Evolutionary conservation across 2,113 vertebrate species (phyloP), one percentile per base, ranked within the genome.

Genomic region (Circaetus gallicus): DNA sequence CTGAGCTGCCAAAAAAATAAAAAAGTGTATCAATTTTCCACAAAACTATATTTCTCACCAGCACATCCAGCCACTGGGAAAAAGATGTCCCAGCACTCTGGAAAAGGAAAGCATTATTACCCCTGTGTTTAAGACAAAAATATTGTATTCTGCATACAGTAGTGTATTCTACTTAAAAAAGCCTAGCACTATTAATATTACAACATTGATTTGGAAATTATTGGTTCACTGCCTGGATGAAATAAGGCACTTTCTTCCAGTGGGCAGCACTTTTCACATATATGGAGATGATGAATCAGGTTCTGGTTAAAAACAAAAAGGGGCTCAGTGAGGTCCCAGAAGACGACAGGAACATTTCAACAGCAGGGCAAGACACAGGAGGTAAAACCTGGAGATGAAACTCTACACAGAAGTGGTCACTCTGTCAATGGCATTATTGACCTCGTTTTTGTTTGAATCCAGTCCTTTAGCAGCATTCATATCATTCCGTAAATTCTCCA

Each of bases 391-490:
- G 96, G 98, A 99, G 98, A 98, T 96, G 98, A 98, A 97, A 93
- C 50, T 97, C 99, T 99, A 99, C 98, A 99, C 99, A 34, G 99
- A 99, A 86, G 99, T 99, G 98, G 99, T 99, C 98, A 99, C 98
- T 98, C 98, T 99, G 98, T 99, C 99, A 97, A 98, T 95, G 98
- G 99, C 97, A 43, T 99, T 99, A 98, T 99, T 99, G 99, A 99
- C 99, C 99, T 99, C 98, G 12, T 99, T 99, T 98, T 99, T 99
- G 99, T 99, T 99, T 98, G 99, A 99, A 98, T 99, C 99, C 99
- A 99, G 98, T 98, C 98, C 99, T 98, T 99, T 99, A 98, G 99
- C 99, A 87, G 99, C 99, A 40, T 99, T 99, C 99, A 99, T 97
- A 97, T 99, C 99, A 18, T 99, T 99, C 95, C 99, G 99, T 91